Conservation (phyloP, 2,888 invertebrate species). For the Helicoverpa assulta region DNA sequence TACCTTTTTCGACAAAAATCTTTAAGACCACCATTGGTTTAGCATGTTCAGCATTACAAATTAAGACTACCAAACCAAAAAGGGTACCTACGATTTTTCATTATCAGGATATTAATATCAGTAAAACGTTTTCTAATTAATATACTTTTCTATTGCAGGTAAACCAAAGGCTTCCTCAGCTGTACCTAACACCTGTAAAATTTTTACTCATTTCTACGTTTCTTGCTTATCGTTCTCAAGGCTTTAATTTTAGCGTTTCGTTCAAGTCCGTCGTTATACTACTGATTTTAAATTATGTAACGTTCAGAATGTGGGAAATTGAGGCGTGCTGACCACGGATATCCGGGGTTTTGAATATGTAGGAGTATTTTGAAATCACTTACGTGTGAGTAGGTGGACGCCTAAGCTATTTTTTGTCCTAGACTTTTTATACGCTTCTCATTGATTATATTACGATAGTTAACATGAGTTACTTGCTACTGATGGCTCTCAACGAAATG, state of each 20-base stretch:
- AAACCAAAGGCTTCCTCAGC: constrained; percentile 15
- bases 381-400: constrained; percentile 5
- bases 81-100: too few relatives aligned
- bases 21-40: too few relatives aligned
- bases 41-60: too few relatives aligned
- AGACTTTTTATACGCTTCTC: neutral
- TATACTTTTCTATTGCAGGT: neutral
- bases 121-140: neutral
- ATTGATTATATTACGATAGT: too few relatives aligned
- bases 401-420: neutral
- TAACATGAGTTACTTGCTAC: neutral
- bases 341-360: constrained; percentile 49
- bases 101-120: too few relatives aligned
- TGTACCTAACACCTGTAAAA: constrained; percentile 41
- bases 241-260: constrained; percentile 44
- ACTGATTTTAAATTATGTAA: constrained; percentile 44
- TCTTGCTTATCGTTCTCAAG: constrained; percentile 53
- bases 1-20: too few relatives aligned
- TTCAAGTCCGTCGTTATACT: constrained; percentile 47
- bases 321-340: constrained; percentile 38
- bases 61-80: too few relatives aligned
- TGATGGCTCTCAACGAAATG: neutral
- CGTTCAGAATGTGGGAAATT: constrained; percentile 48
- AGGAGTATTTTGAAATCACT: constrained; percentile 8
- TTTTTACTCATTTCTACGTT: constrained; percentile 25